Evolutionary conservation across 2,797 vertebrate genomes (phyloP), one percentile per base, ranked within the genome.

Genomic region (Gambelia wislizenii): DNA sequence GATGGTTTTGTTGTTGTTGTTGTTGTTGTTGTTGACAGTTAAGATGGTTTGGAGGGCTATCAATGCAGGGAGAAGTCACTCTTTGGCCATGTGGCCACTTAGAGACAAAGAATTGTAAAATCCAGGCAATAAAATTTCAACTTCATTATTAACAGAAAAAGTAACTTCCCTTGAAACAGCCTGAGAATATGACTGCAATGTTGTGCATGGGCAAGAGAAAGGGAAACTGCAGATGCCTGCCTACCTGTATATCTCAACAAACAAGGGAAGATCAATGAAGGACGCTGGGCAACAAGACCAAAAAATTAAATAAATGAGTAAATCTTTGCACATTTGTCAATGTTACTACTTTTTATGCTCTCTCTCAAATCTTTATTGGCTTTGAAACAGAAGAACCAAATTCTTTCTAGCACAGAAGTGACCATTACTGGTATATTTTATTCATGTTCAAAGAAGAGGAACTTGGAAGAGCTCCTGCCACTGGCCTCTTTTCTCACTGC

Each of bases 391-490:
- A 44, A 54, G 36, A 67, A 54, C 25, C 25, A 44, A 75, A 64
- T 76, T 86, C 22, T 83, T 88, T 64, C 20, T 1, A 56, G 42
- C 54, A 25, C 42, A 75, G 42, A 30, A 54, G 56, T 76, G 49
- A 82, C 89, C 77, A 89, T 86, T 86, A n/a, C n/a, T n/a, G n/a
- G n/a, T n/a, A 86, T 69, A 67, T 83, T 88, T 88, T 88, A 88
- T 83, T 89, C 72, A 76, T 83, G 78, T 25, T 64, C 36, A 33
- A 49, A 30, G 30, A 83, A 30, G 20, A 86, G 47, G 78, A 82
- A 86, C 89, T 82, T 54, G 44, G 70, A 67, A 86, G 59, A 74
- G 59, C 72, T 42, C 36, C 33, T 86, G 47, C 78, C 78, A 54
- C 18, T 83, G 70, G 78, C 61, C 56, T 83, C 56, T 86, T 89